A percentile compares a stretch with the other conserved stretches of the same genome.
phyloP scores from a whole-genome alignment of 2,888 invertebrate species.

The Drosophila paramelanica region DNA sequence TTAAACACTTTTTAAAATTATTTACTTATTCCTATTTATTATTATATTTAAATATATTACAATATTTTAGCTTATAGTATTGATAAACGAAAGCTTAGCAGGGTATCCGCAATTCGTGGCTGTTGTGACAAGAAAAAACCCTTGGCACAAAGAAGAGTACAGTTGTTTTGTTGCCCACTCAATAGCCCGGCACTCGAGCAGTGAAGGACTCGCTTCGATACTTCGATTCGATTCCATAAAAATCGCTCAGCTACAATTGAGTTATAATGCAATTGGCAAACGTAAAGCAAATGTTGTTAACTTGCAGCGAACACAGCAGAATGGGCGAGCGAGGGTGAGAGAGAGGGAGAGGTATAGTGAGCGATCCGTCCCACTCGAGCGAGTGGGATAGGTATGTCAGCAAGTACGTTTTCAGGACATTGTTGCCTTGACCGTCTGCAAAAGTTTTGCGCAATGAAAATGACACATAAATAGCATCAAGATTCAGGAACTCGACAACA shows the following conservation, averaged over 20 bases:
- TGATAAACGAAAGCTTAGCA: not conserved
- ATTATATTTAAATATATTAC: too few relatives aligned
- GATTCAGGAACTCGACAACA: slow-evolving; percentile 56
- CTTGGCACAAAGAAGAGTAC: slow-evolving; percentile 8
- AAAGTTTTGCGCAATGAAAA: slow-evolving; percentile 60
- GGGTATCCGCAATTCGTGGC: slow-evolving; percentile 8
- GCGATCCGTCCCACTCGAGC: not conserved
- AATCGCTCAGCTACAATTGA: slow-evolving; percentile 77
- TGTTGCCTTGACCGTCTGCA: slow-evolving; percentile 66
- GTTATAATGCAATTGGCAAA: slow-evolving; percentile 81
- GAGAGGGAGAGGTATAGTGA: not conserved
- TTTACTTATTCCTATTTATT: too few relatives aligned
- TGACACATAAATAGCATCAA: slow-evolving; percentile 77
- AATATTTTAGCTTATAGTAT: too few relatives aligned
- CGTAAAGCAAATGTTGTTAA: slow-evolving; percentile 78
- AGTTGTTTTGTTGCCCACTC: slow-evolving; percentile 24
- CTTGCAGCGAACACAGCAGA: slow-evolving; percentile 42
- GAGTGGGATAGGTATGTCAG: slow-evolving; percentile 1
- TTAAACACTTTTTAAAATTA: too few relatives aligned
- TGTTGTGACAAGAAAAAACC: not conserved
- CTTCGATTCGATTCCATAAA: slow-evolving; percentile 54
- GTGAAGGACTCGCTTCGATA: slow-evolving; percentile 48
- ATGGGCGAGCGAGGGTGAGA: slow-evolving; percentile 1
- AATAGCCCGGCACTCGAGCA: slow-evolving; percentile 36
- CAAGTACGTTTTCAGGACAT: slow-evolving; percentile 50